Evolutionary conservation across 2,797 vertebrate genomes (phyloP).

Genomic region (Spea hammondii): DNA sequence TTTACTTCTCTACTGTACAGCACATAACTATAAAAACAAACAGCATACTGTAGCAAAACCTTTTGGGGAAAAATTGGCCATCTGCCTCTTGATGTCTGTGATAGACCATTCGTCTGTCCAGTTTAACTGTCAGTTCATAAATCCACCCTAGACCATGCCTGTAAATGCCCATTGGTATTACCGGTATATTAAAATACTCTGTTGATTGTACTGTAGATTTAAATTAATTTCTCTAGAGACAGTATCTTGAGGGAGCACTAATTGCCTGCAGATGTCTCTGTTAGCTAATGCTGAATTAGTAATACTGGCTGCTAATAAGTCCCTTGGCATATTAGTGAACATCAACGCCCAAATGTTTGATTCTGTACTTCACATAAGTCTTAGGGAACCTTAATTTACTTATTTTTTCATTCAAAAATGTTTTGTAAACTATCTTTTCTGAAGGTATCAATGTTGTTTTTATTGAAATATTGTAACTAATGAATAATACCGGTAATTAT

Average conservation of each 20-base stretch:
- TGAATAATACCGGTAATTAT: too few species aligned
- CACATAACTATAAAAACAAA: too few species aligned
- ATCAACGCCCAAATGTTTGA: constrained; percentile 6
- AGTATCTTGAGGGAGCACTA: constrained; percentile 16
- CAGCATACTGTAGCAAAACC: too few species aligned
- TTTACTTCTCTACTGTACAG: too few species aligned
- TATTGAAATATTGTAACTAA: too few species aligned
- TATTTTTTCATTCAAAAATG: not conserved
- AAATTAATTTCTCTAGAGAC: constrained; percentile 28
- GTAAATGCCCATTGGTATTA: not conserved
- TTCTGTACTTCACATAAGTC: not conserved
- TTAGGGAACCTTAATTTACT: not conserved
- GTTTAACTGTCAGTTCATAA: too few species aligned
- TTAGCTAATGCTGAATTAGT: constrained; percentile 21
- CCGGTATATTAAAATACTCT: not conserved
- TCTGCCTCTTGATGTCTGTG: too few species aligned
- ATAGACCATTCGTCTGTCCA: too few species aligned
- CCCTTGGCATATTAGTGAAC: constrained; percentile 17
- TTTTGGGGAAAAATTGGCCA: too few species aligned
- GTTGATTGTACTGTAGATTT: constrained; percentile 3
- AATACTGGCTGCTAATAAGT: constrained; percentile 6
- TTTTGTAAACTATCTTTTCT: too few species aligned
- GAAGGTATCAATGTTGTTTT: too few species aligned
- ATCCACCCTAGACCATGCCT: too few species aligned
- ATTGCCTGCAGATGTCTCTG: constrained; percentile 34